A percentile compares a stretch with the other conserved stretches of the same genome.
Evolutionary conservation across 2,113 vertebrate genomes (phyloP).

Genomic region (Laterallus jamaicensis): DNA sequence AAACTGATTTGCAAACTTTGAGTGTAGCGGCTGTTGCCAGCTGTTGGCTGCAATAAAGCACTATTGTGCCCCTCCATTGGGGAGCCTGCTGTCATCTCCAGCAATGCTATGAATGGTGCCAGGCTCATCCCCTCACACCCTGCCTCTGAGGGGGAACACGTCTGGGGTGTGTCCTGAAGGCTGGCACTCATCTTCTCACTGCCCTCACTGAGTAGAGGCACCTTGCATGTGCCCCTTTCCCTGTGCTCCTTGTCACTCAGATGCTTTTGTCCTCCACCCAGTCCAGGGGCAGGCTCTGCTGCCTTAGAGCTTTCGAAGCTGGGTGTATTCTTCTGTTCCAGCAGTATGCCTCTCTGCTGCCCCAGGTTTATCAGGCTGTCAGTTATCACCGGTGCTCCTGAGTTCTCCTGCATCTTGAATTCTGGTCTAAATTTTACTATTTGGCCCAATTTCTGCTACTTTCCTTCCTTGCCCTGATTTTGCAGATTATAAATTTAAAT

Average conservation of each 20-base stretch:
- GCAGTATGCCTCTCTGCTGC: background rate
- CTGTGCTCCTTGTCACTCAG: background rate
- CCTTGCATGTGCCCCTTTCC: background rate
- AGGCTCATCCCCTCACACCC: background rate
- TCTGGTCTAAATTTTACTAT: background rate
- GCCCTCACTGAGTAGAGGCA: background rate
- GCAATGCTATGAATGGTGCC: background rate
- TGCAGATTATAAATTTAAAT: constrained; percentile 53
- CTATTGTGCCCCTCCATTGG: background rate
- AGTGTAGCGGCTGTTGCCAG: background rate
- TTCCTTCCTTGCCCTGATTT: constrained; percentile 16
- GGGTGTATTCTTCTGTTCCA: background rate
- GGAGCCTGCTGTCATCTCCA: background rate
- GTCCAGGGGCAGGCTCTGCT: background rate
- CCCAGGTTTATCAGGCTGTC: background rate
- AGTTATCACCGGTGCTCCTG: background rate
- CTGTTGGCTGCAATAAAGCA: background rate
- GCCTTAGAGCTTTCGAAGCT: background rate
- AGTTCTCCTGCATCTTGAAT: background rate
- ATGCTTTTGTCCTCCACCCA: background rate
- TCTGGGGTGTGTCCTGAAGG: background rate
- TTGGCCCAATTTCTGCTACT: background rate
- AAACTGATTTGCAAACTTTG: background rate
- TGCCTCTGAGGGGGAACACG: rapidly evolving
- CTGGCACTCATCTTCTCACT: background rate